A percentile compares a stretch with the other conserved stretches of the same genome.
Conservation (phyloP, 2,113 vertebrate genomes). For the Procavia capensis region DNA sequence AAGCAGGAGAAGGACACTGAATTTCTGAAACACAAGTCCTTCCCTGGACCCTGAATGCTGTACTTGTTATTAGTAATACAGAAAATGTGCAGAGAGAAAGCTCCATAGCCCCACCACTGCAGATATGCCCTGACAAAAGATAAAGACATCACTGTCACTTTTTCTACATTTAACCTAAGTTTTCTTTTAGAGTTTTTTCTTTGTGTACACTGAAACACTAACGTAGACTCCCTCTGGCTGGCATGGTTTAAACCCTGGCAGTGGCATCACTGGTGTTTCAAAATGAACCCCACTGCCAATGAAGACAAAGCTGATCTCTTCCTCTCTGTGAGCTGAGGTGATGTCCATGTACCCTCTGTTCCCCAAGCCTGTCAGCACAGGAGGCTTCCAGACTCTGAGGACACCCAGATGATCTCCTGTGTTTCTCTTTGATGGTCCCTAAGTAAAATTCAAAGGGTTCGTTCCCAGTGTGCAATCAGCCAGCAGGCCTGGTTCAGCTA, state of each 20-base stretch:
- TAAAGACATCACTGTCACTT: too few relatives aligned
- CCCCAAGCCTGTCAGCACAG: neutral
- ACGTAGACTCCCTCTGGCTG: too few relatives aligned
- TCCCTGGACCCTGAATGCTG: neutral
- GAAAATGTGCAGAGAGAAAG: neutral
- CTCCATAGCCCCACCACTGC: too few relatives aligned
- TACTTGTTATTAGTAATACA: neutral
- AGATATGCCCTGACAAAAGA: neutral
- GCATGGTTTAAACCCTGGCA: neutral
- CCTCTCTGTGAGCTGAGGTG: neutral
- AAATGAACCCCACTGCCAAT: neutral
- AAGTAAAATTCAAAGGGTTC: neutral
- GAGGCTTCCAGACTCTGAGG: neutral
- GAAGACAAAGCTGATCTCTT: neutral
- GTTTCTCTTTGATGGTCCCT: neutral
- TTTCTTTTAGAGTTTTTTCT: neutral
- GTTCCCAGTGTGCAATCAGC: neutral
- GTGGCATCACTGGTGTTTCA: neutral
- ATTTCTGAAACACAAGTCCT: neutral
- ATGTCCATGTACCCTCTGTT: neutral
- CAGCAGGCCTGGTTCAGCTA: neutral
- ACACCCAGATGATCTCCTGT: neutral
- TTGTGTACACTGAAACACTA: neutral
- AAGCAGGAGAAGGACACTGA: neutral
- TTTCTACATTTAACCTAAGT: neutral